Evolutionary conservation across 2,797 vertebrate genomes (phyloP).

Genomic region (Eleutherodactylus coqui): DNA sequence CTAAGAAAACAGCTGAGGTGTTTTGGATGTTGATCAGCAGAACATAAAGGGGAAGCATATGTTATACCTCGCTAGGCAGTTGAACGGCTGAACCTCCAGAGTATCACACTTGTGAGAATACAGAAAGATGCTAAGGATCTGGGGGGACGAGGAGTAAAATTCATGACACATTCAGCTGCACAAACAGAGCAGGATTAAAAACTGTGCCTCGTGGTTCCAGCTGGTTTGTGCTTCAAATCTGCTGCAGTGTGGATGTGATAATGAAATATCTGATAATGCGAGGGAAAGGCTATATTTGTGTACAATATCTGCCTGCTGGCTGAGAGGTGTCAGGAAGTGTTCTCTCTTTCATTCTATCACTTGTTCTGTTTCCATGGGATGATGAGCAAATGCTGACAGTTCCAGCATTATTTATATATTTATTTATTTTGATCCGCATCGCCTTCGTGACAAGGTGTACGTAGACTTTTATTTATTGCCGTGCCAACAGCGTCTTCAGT

Average conservation of each 20-base stretch:
- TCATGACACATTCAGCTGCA: slow-evolving; percentile 51
- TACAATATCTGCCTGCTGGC: slow-evolving; percentile 60
- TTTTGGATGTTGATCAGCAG: slow-evolving; percentile 47
- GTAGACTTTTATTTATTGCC: slow-evolving; percentile 36
- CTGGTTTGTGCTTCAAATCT: slow-evolving; percentile 57
- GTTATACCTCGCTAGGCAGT: slow-evolving; percentile 50
- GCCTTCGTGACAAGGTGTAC: slow-evolving; percentile 35
- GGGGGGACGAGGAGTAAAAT: slow-evolving; percentile 47
- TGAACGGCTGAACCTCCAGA: slow-evolving; percentile 48
- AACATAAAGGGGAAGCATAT: slow-evolving; percentile 56
- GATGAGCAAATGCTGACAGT: slow-evolving; percentile 46
- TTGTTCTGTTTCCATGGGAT: slow-evolving; percentile 33
- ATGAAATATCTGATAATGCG: slow-evolving; percentile 60
- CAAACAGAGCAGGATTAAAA: slow-evolving; percentile 55
- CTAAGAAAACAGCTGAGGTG: slow-evolving; percentile 36
- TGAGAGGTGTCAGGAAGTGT: slow-evolving; percentile 58
- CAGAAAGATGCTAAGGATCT: slow-evolving; percentile 54
- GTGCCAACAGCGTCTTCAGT: neutral
- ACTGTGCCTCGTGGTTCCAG: slow-evolving; percentile 35
- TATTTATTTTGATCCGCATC: slow-evolving; percentile 43
- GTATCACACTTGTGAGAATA: slow-evolving; percentile 48
- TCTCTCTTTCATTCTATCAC: slow-evolving; percentile 53
- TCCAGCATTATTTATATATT: slow-evolving; percentile 30
- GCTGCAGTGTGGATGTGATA: slow-evolving; percentile 61
- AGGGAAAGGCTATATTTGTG: slow-evolving; percentile 59